A percentile compares a stretch with the other conserved stretches of the same genome.
Evolutionary conservation across 2,797 vertebrate genomes (phyloP).

Genomic region (Rhinophrynus dorsalis): DNA sequence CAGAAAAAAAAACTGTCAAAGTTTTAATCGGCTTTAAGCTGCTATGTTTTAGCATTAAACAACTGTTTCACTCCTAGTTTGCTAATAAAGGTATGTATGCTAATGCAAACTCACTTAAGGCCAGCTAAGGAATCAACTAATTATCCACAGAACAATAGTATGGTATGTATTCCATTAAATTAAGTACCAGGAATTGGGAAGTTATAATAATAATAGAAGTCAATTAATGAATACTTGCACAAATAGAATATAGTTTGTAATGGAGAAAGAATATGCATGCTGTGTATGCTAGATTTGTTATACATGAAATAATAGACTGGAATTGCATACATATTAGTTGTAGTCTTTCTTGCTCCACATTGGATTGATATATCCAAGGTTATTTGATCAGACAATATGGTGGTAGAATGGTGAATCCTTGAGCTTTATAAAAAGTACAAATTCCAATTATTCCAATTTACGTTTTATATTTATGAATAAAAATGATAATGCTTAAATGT

Average conservation of each 20-base stretch:
- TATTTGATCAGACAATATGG: neutral
- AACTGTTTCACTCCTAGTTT: no score
- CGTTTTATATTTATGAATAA: slow-evolving; percentile 1
- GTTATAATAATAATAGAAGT: neutral
- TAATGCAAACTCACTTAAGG: no score
- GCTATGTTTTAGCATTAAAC: no score
- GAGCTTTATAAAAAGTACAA: slow-evolving; percentile 10
- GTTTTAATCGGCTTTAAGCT: no score
- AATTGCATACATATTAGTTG: slow-evolving; percentile 10
- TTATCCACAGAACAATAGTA: no score
- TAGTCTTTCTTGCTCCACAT: neutral
- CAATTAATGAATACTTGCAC: neutral
- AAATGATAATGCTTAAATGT: neutral
- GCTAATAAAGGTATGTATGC: no score
- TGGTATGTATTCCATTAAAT: neutral
- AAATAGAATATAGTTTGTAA: neutral
- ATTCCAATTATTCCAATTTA: slow-evolving; percentile 2
- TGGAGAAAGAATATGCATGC: neutral
- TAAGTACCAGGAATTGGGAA: neutral
- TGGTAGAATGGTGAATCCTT: slow-evolving; percentile 10
- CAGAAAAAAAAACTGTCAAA: no score
- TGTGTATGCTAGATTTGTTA: neutral
- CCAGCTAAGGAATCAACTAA: no score
- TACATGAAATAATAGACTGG: slow-evolving; percentile 2
- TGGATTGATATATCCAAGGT: slow-evolving; percentile 11